Conservation (phyloP, 2,113 vertebrate genomes). For the Bubalus kerabau region DNA sequence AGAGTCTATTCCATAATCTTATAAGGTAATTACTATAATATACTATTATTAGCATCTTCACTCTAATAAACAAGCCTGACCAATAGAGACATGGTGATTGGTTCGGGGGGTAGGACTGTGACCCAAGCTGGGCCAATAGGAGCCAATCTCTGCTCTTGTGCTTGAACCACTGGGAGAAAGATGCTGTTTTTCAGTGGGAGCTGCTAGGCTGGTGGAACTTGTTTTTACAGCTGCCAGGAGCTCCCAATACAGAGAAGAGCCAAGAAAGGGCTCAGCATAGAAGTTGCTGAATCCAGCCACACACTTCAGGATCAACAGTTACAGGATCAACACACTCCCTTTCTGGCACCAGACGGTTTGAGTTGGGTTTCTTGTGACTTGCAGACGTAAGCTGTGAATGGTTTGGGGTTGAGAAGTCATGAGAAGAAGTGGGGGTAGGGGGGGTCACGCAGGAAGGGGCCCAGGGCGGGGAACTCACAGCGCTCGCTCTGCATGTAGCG, state of each 20-base stretch:
- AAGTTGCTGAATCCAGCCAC: background rate
- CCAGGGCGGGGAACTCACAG: conserved; percentile 79
- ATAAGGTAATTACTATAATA: no score
- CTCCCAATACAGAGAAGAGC: background rate
- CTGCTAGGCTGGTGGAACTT: background rate
- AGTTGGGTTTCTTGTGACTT: background rate
- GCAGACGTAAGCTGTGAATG: background rate
- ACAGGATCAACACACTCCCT: background rate
- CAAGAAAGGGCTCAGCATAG: background rate
- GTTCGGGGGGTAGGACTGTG: background rate
- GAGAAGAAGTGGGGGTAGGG: background rate
- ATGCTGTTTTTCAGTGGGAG: background rate
- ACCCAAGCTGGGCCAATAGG: background rate
- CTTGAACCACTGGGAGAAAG: background rate
- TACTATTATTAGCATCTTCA: background rate
- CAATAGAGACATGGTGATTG: background rate
- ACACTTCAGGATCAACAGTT: background rate
- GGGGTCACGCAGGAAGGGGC: background rate
- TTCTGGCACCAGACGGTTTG: background rate
- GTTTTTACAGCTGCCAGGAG: background rate
- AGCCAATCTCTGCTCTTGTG: background rate
- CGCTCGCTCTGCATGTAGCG: conserved; percentile 87
- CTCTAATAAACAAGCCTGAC: background rate
- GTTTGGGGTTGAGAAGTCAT: background rate
- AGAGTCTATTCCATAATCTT: background rate